Percentiles rank a stretch among this genome's conserved stretches.
Conservation (phyloP, 1,140 invertebrate species). For the Ruditapes philippinarum region DNA sequence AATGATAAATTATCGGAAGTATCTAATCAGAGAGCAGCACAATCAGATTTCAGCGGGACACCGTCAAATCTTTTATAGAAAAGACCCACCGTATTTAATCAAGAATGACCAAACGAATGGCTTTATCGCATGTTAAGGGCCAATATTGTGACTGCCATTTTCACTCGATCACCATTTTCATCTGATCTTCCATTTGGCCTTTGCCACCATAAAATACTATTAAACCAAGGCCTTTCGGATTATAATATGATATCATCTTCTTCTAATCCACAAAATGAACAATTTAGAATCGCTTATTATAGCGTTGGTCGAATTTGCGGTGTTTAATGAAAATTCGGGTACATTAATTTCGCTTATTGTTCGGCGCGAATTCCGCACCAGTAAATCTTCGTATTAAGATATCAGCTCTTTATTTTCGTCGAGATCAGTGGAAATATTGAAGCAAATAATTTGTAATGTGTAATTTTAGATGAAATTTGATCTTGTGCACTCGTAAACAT, state of each 20-base stretch:
- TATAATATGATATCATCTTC: constrained; percentile 62
- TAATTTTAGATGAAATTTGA: constrained; percentile 63
- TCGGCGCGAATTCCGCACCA: constrained; percentile 31
- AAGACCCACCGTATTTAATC: constrained; percentile 19
- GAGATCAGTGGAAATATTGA: constrained; percentile 53
- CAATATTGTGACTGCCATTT: constrained; percentile 20
- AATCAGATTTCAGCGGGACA: constrained; percentile 16
- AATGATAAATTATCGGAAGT: constrained; percentile 39
- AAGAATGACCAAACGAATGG: constrained; percentile 39
- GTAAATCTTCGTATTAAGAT: constrained; percentile 67
- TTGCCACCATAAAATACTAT: constrained; percentile 60
- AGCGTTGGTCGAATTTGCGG: not conserved
- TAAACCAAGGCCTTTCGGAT: constrained; percentile 57
- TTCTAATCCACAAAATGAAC: constrained; percentile 61
- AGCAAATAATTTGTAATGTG: constrained; percentile 66
- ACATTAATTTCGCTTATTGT: constrained; percentile 53
- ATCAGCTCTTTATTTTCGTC: constrained; percentile 32
- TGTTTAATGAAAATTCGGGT: constrained; percentile 65
- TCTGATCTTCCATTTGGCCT: constrained; percentile 28
- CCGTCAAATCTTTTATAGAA: constrained; percentile 2
- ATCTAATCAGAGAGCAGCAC: constrained; percentile 14
- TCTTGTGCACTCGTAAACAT: constrained; percentile 53
- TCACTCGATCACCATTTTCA: constrained; percentile 58
- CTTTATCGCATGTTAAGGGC: constrained; percentile 43
- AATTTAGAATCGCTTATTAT: constrained; percentile 49